phyloP scores from a whole-genome alignment of 2,888 invertebrate genomes.

The Acronicta alni region DNA sequence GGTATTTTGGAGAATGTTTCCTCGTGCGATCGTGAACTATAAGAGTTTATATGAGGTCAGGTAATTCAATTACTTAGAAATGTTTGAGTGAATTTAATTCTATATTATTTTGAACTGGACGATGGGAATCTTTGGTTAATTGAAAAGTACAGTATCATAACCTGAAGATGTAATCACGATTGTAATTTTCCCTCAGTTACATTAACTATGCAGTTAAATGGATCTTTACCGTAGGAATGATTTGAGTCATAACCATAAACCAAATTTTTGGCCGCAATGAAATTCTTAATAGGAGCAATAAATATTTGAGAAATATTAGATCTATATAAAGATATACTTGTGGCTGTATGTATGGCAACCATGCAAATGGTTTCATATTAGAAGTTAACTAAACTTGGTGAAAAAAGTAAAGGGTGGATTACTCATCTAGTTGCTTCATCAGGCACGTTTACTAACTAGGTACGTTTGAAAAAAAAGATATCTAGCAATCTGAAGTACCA shows the following conservation, averaged over 20 bases:
- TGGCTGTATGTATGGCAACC: no score
- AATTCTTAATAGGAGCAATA: no score
- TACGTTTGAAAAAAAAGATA: no score
- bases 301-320: no score
- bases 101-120: constrained; percentile 52
- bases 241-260: background rate
- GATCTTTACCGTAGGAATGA: background rate
- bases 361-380: no score
- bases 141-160: constrained; percentile 36
- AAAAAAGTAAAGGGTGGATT: no score
- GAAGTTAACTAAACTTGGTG: no score
- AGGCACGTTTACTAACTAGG: no score
- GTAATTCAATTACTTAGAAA: constrained; percentile 55
- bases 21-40: constrained; percentile 46
- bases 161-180: constrained; percentile 29
- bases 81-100: constrained; percentile 57
- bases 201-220: constrained; percentile 13
- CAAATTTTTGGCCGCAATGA: no score
- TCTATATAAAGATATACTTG: no score
- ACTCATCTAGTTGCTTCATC: no score
- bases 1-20: constrained; percentile 52
- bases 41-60: constrained; percentile 50
- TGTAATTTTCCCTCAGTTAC: constrained; percentile 22
- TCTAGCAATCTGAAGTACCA: no score
- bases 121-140: constrained; percentile 53